Percentiles rank a stretch among this genome's conserved stretches.
phyloP scores from a whole-genome alignment of 2,888 invertebrate species.

The Lepidonotus clava region DNA sequence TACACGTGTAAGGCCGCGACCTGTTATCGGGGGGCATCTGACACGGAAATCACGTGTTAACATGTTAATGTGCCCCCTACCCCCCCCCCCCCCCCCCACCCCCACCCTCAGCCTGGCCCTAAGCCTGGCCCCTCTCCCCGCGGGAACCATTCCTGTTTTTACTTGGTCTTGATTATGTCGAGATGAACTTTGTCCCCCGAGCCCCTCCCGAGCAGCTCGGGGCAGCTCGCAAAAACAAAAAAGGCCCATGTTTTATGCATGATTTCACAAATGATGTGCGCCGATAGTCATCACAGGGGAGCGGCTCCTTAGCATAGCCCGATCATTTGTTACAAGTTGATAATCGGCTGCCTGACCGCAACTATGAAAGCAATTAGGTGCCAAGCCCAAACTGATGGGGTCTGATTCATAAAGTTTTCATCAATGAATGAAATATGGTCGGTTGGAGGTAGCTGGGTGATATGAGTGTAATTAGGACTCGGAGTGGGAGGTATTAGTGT shows the following conservation, averaged over 20 bases:
- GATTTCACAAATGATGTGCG: constrained; percentile 10
- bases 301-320: constrained; percentile 14
- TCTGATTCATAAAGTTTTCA: not conserved
- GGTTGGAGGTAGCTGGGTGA: too few relatives aligned
- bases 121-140: not conserved
- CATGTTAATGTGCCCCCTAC: constrained; percentile 23
- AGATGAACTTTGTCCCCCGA: constrained; percentile 39
- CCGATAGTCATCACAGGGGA: constrained; percentile 24
- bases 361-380: constrained; percentile 41
- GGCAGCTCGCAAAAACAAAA: not conserved
- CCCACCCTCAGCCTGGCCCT: not conserved
- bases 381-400: not conserved
- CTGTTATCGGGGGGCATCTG: not conserved
- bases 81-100: not conserved
- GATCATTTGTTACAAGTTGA: constrained; percentile 15
- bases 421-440: not conserved
- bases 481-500: too few relatives aligned
- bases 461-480: too few relatives aligned
- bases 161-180: constrained; percentile 43
- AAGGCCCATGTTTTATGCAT: constrained; percentile 50
- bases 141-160: constrained; percentile 50
- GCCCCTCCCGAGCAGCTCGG: constrained; percentile 9
- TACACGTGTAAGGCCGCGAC: too few relatives aligned
- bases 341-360: constrained; percentile 12
- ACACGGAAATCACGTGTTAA: constrained; percentile 26